These are phyloP conservation scores for Camelus bactrianus DNA, from an alignment of 2,113 vertebrate genomes.

Conservation along the genomic window DNA sequence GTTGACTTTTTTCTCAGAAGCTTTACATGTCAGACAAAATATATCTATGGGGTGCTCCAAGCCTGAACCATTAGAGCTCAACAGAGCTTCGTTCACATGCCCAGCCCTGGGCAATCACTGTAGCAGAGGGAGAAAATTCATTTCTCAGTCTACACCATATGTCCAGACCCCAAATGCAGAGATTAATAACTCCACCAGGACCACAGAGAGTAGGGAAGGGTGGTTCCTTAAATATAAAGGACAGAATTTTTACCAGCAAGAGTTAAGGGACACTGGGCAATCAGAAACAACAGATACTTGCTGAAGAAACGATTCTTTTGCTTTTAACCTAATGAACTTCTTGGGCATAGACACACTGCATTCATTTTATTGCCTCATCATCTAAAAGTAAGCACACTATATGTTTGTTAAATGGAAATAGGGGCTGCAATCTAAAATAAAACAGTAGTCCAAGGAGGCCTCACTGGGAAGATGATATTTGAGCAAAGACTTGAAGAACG, in stretches of 20 bases:
- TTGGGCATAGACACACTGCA: not conserved
- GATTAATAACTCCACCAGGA: not conserved
- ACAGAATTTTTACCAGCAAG: not conserved
- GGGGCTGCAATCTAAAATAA: not conserved
- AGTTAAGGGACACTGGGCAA: not conserved
- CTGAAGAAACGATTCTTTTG: not conserved
- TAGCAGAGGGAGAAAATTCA: not conserved
- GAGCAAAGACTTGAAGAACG: not conserved
- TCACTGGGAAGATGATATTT: not conserved
- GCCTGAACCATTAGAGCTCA: not conserved
- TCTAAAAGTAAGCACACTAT: not conserved
- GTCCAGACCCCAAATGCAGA: not conserved
- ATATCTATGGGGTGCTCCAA: not conserved
- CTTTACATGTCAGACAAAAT: not conserved
- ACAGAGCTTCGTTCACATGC: not conserved
- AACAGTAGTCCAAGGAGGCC: not conserved
- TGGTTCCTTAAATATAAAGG: not conserved
- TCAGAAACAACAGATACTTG: not conserved
- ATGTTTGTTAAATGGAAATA: not conserved
- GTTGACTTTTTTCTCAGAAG: not conserved
- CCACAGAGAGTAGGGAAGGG: not conserved
- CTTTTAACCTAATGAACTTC: constrained; percentile 1
- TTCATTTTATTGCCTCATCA: not conserved
- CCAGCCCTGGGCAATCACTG: not conserved
- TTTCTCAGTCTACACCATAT: not conserved